A percentile compares a stretch with the other conserved stretches of the same genome.
Conservation (phyloP, 1,140 invertebrate species). For the Heterodera carotae region DNA sequence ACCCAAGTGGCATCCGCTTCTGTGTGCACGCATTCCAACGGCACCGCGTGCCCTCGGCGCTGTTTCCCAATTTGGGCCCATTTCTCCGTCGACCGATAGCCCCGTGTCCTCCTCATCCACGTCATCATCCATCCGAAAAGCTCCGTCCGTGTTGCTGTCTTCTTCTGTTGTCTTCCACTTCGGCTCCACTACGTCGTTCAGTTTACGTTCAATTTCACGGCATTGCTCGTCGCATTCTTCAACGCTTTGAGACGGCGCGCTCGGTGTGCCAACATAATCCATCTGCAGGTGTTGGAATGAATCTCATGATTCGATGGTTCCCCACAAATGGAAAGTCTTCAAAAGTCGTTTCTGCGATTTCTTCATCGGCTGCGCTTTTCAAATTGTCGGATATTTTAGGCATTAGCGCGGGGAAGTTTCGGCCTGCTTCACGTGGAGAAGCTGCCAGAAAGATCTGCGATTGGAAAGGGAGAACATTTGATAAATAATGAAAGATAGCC, state of each 20-base stretch:
- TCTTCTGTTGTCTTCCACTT: background rate
- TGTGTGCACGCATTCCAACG: background rate
- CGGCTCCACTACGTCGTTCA: constrained; percentile 5
- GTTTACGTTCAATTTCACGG: constrained; percentile 29
- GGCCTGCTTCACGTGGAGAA: constrained; percentile 17
- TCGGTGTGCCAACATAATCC: background rate
- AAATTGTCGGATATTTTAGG: background rate
- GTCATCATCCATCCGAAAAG: constrained; percentile 6
- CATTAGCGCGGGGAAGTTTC: constrained; percentile 17
- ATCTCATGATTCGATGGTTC: background rate
- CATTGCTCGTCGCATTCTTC: constrained; percentile 25
- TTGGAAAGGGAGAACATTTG: too few species aligned
- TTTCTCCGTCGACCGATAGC: background rate
- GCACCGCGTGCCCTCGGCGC: background rate
- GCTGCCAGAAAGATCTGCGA: constrained; percentile 9
- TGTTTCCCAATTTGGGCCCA: background rate
- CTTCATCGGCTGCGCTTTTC: background rate
- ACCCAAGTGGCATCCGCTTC: constrained; percentile 10
- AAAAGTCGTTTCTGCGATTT: constrained; percentile 1
- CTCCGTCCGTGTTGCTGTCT: background rate
- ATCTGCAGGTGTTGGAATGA: constrained; percentile 4
- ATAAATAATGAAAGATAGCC: too few species aligned
- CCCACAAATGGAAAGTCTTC: background rate
- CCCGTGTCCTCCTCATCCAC: background rate
- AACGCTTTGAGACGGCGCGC: background rate